Percentiles rank a stretch among this genome's conserved stretches.
Conservation (phyloP, 2,888 invertebrate genomes). For the Slavum lentiscoides region DNA sequence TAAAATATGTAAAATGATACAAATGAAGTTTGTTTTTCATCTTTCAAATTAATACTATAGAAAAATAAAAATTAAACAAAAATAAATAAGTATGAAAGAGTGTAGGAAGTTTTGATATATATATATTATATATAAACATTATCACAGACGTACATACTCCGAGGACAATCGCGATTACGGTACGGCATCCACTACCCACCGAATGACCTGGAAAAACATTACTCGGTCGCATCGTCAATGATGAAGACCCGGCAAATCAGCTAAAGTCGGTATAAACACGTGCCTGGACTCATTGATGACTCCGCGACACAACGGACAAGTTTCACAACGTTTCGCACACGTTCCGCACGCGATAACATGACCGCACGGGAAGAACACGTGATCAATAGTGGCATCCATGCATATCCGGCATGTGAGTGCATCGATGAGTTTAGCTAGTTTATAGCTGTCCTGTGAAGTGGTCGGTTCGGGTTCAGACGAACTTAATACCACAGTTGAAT, state of each 20-base stretch:
- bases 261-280: slow-evolving; percentile 68
- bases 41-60: slow-evolving; percentile 27
- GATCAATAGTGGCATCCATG: slow-evolving; percentile 81
- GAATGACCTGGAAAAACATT: neutral
- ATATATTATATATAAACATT: slow-evolving; percentile 17
- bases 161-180: slow-evolving; percentile 1
- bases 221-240: neutral
- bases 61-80: slow-evolving; percentile 22
- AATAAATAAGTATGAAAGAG: slow-evolving; percentile 49
- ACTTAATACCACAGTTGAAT: slow-evolving; percentile 9
- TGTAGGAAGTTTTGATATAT: slow-evolving; percentile 49
- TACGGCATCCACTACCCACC: neutral
- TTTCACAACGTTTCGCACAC: slow-evolving; percentile 75
- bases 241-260: slow-evolving; percentile 43
- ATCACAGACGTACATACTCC: slow-evolving; percentile 40
- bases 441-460: slow-evolving; percentile 60
- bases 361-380: slow-evolving; percentile 85
- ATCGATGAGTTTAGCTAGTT: slow-evolving; percentile 65
- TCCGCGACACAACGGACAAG: slow-evolving; percentile 76
- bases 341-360: slow-evolving; percentile 80
- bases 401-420: slow-evolving; percentile 84
- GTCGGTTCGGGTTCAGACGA: slow-evolving; percentile 15
- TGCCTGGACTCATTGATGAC: slow-evolving; percentile 72
- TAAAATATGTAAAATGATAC: slow-evolving; percentile 16
- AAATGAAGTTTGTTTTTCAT: slow-evolving; percentile 13